Base-by-base conservation (phyloP, 2,797 vertebrate genomes). In the Sebastes dallii region DNA sequence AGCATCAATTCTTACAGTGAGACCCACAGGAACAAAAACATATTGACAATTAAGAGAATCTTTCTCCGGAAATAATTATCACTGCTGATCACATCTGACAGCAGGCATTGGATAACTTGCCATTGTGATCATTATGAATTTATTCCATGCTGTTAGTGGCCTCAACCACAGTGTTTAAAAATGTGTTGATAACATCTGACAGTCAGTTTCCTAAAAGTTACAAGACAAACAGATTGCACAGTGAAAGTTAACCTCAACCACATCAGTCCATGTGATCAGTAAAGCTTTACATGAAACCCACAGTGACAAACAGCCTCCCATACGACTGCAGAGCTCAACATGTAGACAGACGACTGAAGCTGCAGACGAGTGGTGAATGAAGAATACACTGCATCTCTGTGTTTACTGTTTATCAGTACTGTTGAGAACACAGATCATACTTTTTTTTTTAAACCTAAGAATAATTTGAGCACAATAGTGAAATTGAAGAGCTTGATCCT, bases 241-340 rank as follows among this genome's bases (percentile, higher is more conserved):
- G 52, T 52, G 22, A 36, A 36, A 5, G 20, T 36, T 27, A 6
- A 56, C 22, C 22, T 13, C n/a, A 62, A 39, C 29, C 22, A 29
- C 55, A 62, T 9, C 18, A 32, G 58, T 50, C 12, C 12, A n/a
- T 36, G 68, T 64, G 14, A 42, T 69, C 10, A 24, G 46, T 22
- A 11, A 65, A 30, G 3, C 29, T 29, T 20, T 27, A 52, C 61
- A 76, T 77, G 67, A 83, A 84, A 80, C 77, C 56, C 72, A 67
- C 72, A 29, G 3, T 52, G 30, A 52, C 27, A 72, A 66, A 70
- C 14, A 55, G 34, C 18, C 18, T 16, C 46, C 25, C 59, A 9
- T 5, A 12, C 5, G 2, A 24, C 11, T 36, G 32, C 18, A 34
- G 22, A 64, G 67, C 32, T 78, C 50, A 64, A 10, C 54, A 20